Percentiles rank a stretch among this genome's conserved stretches.
Evolutionary conservation across 2,113 vertebrate genomes (phyloP).

Genomic region (Psilopogon haemacephalus): DNA sequence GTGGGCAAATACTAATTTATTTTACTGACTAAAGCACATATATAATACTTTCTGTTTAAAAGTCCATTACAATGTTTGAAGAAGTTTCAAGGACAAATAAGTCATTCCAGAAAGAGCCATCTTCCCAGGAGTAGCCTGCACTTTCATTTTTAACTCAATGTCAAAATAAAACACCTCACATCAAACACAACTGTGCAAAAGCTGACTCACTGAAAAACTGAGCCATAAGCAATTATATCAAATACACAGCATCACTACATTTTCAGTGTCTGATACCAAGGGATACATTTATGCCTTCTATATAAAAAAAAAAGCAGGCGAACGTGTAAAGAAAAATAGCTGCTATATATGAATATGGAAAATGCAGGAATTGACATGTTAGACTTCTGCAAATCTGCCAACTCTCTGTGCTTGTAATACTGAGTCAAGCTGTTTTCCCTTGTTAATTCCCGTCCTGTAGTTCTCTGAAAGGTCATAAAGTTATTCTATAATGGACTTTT

Average conservation of each 20-base stretch:
- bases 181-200: background rate
- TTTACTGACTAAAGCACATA: background rate
- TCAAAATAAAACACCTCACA: background rate
- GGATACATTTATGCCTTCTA: background rate
- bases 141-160: background rate
- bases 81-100: background rate
- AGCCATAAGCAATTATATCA: background rate
- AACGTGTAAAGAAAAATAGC: background rate
- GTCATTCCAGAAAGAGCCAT: background rate
- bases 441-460: background rate
- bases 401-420: background rate
- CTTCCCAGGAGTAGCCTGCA: background rate
- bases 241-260: background rate
- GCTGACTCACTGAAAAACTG: background rate
- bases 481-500: background rate
- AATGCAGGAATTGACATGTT: background rate
- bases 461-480: background rate
- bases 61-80: background rate
- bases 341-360: background rate
- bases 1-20: background rate
- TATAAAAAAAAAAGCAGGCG: background rate
- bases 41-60: background rate
- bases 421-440: background rate
- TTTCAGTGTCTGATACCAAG: background rate
- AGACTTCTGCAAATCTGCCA: background rate